Base-by-base conservation (phyloP, 2,113 vertebrate species). In the Hirundichthys speculiger region DNA sequence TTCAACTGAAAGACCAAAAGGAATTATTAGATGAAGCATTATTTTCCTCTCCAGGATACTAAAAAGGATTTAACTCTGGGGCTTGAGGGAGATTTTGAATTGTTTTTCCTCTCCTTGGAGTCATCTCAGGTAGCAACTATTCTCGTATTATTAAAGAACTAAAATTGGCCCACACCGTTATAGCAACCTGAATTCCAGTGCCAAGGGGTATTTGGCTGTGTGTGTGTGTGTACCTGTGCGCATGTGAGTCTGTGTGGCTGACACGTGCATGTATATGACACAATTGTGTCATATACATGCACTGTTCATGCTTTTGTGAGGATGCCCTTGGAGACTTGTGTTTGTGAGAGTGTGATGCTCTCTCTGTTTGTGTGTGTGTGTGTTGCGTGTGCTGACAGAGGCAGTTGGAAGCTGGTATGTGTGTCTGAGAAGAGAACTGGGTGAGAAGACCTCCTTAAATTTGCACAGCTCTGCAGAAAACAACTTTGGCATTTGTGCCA, bases 71-170 rank as follows among this genome's bases (percentile, higher is more conserved):
- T 82, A 86, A 86, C 79, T 70, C 42, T 27, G 49, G 80, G 61
- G 72, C 87, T 80, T 77, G 58, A 45, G 85, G 85, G 78, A 88
- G 71, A 79, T 55, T 34, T 58, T 72, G 67, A 77, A 85, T 88
- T 90, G 84, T 89, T 89, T 88, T 86, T 86, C 66, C 42, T 73
- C 51, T 88, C 85, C 67, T 75, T 54, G 54, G 77, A 77, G 88
- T 90, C 86, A 86, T 77, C 85, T 80, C 80, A 86, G 88, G 83
- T 86, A 87, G 76, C 83, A 85, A 84, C 79, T 84, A 84, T 86
- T 82, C 82, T 68, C 69, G 73, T 86, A 61, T 87, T 88, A 88
- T 90, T 88, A 90, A 88, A 86, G 72, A 74, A 84, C 85, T 88
- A 86, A 88, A 91, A 86, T 84, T 89, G 77, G 82, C 79, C 58